phyloP scores from a whole-genome alignment of 2,888 invertebrate genomes.

The Synergus gifuensis region DNA sequence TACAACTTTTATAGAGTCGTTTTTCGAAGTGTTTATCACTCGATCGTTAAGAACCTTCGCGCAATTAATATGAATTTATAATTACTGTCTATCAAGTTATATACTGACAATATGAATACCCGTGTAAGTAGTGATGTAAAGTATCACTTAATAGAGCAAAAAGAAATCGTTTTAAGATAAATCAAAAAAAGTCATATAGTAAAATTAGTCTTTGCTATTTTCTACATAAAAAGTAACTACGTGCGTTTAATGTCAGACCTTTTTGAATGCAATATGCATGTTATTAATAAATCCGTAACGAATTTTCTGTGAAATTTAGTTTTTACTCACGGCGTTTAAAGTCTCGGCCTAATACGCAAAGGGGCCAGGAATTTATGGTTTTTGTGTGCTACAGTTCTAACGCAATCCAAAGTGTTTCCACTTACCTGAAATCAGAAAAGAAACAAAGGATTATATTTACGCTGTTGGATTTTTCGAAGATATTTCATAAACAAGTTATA shows the following conservation, averaged over 20 bases:
- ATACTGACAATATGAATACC: background rate
- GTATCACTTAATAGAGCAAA: too few species aligned
- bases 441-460: background rate
- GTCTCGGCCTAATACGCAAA: background rate
- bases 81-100: background rate
- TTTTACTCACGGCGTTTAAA: background rate
- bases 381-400: background rate
- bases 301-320: background rate
- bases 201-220: background rate
- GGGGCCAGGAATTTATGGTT: background rate
- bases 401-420: constrained; percentile 14
- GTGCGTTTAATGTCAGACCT: background rate
- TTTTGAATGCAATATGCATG: background rate
- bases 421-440: constrained; percentile 45
- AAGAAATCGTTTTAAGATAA: background rate
- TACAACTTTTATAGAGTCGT: background rate
- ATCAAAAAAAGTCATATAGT: background rate
- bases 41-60: background rate
- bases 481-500: background rate
- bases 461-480: background rate
- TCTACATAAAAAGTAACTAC: background rate
- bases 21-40: background rate
- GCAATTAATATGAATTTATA: constrained; percentile 17
- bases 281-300: background rate
- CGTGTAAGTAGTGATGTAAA: background rate